phyloP scores from a whole-genome alignment of 2,888 invertebrate species.

The Eucera pruinosa region DNA sequence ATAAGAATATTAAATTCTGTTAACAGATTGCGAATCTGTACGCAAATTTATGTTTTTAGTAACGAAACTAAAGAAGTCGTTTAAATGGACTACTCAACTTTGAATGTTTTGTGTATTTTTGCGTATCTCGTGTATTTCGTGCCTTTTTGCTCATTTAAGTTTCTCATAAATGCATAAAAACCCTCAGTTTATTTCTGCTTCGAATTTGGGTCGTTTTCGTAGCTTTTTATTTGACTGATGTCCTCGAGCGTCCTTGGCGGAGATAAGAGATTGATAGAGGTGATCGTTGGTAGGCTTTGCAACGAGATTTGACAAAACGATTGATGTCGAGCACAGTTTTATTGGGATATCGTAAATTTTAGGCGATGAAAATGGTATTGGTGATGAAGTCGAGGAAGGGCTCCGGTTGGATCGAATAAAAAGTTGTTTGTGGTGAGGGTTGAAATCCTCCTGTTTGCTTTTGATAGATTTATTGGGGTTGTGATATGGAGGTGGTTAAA shows the following conservation, averaged over 20 bases:
- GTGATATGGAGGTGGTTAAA: neutral
- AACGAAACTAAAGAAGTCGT: no score
- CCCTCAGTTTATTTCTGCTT: no score
- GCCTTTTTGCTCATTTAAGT: no score
- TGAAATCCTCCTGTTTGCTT: neutral
- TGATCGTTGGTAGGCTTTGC: neutral
- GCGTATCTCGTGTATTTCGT: no score
- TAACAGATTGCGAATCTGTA: no score
- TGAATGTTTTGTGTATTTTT: no score
- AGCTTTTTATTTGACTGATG: conserved; percentile 33
- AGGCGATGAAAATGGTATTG: neutral
- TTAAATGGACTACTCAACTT: no score
- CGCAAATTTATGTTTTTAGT: no score
- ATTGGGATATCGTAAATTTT: conserved; percentile 8
- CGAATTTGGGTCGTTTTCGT: conserved; percentile 23
- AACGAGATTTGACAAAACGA: neutral
- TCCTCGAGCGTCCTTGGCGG: neutral
- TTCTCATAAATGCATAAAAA: no score
- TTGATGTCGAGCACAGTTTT: conserved; percentile 1
- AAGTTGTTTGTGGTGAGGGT: neutral
- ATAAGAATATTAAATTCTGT: no score
- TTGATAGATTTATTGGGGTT: neutral
- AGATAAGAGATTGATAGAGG: neutral
- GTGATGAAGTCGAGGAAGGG: neutral
- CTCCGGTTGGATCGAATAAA: neutral